Conservation (phyloP, 2,797 vertebrate genomes). For the Rallus crepitans region DNA sequence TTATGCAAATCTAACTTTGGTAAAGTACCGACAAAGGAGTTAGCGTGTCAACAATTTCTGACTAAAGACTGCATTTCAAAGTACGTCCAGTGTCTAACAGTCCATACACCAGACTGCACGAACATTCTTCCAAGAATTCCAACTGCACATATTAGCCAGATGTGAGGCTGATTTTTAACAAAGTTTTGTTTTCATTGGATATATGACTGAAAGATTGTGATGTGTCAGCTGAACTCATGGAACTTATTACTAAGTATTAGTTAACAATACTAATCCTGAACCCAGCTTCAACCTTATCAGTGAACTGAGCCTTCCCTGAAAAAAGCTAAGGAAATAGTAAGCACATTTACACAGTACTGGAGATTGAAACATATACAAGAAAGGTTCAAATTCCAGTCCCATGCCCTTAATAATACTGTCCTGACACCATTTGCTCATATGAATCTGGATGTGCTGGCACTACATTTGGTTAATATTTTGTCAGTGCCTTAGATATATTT, state of each 20-base stretch:
- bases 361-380: background rate
- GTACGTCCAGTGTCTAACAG: conserved; percentile 43
- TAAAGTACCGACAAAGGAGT: conserved; percentile 53
- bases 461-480: background rate
- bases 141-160: conserved; percentile 55
- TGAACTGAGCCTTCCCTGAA: background rate
- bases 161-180: conserved; percentile 47
- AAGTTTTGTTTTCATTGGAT: conserved; percentile 58
- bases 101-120: conserved; percentile 10
- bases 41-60: conserved; percentile 45
- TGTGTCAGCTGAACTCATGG: conserved; percentile 51
- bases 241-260: conserved; percentile 37
- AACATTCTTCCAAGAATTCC: conserved; percentile 68
- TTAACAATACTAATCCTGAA: conserved; percentile 29
- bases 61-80: conserved; percentile 41
- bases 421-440: background rate
- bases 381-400: background rate
- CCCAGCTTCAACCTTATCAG: conserved; percentile 11
- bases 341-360: background rate
- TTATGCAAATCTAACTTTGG: conserved; percentile 37
- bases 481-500: background rate
- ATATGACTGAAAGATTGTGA: conserved; percentile 40
- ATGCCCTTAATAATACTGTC: background rate
- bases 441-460: background rate
- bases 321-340: background rate